Conservation (phyloP, 2,888 invertebrate species). For the Nymphalis c-album region DNA sequence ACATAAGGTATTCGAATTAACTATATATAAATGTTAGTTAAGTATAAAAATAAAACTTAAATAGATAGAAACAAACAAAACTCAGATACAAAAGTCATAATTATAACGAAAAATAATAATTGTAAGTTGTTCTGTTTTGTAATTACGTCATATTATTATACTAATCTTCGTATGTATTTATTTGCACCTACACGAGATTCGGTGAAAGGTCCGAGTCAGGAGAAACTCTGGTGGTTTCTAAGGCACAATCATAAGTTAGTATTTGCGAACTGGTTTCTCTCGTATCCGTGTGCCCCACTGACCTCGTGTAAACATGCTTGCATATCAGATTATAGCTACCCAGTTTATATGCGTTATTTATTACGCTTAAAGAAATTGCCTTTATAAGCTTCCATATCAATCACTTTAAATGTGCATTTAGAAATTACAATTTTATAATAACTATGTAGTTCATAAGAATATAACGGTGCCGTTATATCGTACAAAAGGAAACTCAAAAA, state of each 20-base stretch:
- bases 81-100: too few species aligned
- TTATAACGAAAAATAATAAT: too few species aligned
- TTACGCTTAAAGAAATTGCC: conserved; percentile 1
- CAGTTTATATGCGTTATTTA: conserved; percentile 23
- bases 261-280: conserved; percentile 36
- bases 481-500: too few species aligned
- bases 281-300: conserved; percentile 38
- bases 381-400: conserved; percentile 1
- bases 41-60: too few species aligned
- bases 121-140: too few species aligned
- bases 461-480: too few species aligned
- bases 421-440: too few species aligned
- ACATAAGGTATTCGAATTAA: too few species aligned
- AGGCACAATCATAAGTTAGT: conserved; percentile 34
- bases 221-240: conserved; percentile 29
- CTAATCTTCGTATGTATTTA: not conserved
- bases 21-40: too few species aligned
- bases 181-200: not conserved
- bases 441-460: too few species aligned
- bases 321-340: conserved; percentile 37
- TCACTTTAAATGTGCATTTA: too few species aligned
- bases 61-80: too few species aligned
- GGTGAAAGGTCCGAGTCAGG: conserved; percentile 31
- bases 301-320: conserved; percentile 36
- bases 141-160: not conserved